phyloP scores from a whole-genome alignment of 2,888 invertebrate genomes.

The Ennomos erosarius region DNA sequence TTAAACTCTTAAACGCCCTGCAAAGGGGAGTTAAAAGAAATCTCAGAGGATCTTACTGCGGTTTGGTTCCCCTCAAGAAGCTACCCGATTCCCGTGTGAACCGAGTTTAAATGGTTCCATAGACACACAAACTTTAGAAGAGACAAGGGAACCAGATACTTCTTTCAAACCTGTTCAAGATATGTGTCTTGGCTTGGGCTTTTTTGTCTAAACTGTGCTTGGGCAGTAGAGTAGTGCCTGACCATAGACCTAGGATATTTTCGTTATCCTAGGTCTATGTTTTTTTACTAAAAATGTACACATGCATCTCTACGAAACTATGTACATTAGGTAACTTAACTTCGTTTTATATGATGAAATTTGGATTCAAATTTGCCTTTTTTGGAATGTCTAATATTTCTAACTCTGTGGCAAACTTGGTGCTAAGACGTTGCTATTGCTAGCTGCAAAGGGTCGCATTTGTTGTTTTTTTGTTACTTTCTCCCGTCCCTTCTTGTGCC shows the following conservation, averaged over 20 bases:
- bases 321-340: no score
- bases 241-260: no score
- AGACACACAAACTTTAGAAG: conserved; percentile 41
- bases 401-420: conserved; percentile 28
- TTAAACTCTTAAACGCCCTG: conserved; percentile 25
- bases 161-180: conserved; percentile 1
- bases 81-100: conserved; percentile 80
- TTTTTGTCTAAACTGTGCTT: no score
- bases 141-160: conserved; percentile 10
- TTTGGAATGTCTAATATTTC: conserved; percentile 22
- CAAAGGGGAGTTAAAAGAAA: conserved; percentile 42
- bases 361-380: background rate
- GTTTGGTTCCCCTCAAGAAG: conserved; percentile 69
- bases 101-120: conserved; percentile 48
- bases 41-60: conserved; percentile 51
- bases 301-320: no score
- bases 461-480: conserved; percentile 61
- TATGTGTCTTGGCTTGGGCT: no score
- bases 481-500: conserved; percentile 50
- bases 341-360: background rate
- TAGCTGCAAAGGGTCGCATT: conserved; percentile 57
- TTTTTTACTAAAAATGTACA: no score
- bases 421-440: conserved; percentile 64
- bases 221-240: no score
- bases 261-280: no score